Evolutionary conservation across 2,113 vertebrate genomes (phyloP).

Genomic region (Sylvia atricapilla): DNA sequence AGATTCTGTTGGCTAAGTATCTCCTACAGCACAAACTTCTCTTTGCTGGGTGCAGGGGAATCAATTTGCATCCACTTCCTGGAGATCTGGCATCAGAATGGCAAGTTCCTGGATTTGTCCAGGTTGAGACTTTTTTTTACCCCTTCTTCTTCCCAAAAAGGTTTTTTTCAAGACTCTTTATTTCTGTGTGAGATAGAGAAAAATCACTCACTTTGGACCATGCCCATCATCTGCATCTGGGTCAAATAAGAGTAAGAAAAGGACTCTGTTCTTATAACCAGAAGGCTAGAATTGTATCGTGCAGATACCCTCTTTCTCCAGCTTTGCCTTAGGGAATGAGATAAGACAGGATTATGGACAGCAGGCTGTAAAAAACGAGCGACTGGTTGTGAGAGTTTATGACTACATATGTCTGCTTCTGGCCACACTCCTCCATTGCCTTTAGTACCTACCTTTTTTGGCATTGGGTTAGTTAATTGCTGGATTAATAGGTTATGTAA

Average conservation of each 20-base stretch:
- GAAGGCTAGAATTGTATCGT: not conserved
- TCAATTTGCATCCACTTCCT: not conserved
- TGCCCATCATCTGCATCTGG: not conserved
- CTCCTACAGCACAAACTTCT: not conserved
- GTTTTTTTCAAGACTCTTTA: not conserved
- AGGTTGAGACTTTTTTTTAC: not conserved
- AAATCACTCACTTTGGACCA: not conserved
- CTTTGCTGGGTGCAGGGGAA: not conserved
- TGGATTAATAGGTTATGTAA: not conserved
- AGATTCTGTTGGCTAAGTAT: not conserved
- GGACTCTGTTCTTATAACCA: not conserved
- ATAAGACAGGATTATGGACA: not conserved
- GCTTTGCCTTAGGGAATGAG: not conserved
- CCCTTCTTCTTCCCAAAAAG: not conserved
- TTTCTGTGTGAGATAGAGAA: not conserved
- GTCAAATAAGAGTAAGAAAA: not conserved
- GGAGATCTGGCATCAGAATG: not conserved
- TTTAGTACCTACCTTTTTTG: not conserved
- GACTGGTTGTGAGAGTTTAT: not conserved
- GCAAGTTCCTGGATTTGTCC: not conserved
- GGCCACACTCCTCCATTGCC: accelerated
- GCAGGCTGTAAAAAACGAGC: not conserved
- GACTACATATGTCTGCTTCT: not conserved
- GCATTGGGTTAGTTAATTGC: not conserved
- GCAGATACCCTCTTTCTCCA: not conserved